Percentiles rank a stretch among this genome's conserved stretches.
Conservation (phyloP, 2,113 vertebrate genomes). For the Cyanocitta stelleri region DNA sequence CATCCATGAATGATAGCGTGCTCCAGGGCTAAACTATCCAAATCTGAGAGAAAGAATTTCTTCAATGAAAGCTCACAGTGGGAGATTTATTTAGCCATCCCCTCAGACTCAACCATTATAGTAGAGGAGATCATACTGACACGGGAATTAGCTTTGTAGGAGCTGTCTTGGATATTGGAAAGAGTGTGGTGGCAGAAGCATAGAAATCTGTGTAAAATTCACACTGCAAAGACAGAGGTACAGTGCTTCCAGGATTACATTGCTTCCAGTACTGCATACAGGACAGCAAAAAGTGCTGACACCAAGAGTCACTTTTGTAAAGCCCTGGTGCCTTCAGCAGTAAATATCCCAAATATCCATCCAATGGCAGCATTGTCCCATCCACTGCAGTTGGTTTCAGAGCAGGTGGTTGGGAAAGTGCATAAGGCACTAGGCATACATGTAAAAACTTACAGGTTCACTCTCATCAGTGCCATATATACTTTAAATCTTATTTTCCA, state of each 20-base stretch:
- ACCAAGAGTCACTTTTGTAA: neutral
- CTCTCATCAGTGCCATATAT: neutral
- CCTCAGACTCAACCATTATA: neutral
- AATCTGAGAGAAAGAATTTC: neutral
- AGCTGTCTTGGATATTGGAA: neutral
- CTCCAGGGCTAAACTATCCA: neutral
- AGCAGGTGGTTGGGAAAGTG: neutral
- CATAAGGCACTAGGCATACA: neutral
- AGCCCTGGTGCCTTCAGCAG: neutral
- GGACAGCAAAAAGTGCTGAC: neutral
- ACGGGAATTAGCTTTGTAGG: neutral
- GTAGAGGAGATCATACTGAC: neutral
- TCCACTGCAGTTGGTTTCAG: neutral
- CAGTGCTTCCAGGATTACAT: neutral
- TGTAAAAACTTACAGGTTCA: neutral
- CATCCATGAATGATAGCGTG: neutral
- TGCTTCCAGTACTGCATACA: neutral
- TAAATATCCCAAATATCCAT: neutral
- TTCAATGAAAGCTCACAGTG: neutral
- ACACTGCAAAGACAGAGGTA: neutral
- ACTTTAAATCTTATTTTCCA: neutral
- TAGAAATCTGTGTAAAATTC: neutral
- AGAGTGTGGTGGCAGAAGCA: neutral
- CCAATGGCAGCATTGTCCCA: neutral
- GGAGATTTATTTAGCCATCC: neutral